Conservation (phyloP, 2,113 vertebrate genomes). For the Mustela nigripes region DNA sequence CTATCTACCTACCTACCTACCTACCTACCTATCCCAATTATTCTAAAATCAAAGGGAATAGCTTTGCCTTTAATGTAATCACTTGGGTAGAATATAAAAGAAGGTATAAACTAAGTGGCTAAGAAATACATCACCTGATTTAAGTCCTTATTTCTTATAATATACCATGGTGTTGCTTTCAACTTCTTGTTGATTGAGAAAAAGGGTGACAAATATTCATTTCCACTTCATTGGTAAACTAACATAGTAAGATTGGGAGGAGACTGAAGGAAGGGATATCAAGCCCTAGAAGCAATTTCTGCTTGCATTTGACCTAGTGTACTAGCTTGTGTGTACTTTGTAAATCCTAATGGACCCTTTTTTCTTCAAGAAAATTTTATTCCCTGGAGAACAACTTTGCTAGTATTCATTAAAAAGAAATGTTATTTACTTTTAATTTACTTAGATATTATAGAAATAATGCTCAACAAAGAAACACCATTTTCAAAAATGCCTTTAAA, state of each 20-base stretch:
- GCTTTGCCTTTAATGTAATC: slow-evolving; percentile 18
- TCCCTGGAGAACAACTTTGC: neutral
- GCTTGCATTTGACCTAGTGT: neutral
- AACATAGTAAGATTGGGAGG: neutral
- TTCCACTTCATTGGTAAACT: neutral
- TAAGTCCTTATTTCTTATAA: slow-evolving; percentile 22
- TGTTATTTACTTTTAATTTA: slow-evolving; percentile 45
- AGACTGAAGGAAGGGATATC: neutral
- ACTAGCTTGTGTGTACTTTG: neutral
- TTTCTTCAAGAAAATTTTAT: neutral
- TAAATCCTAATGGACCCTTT: neutral
- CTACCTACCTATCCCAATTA: neutral
- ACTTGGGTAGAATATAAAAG: neutral
- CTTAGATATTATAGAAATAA: slow-evolving; percentile 21
- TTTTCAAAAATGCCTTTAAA: slow-evolving; percentile 45
- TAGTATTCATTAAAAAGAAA: neutral
- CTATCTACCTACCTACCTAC: neutral
- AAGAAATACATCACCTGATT: neutral
- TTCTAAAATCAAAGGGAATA: neutral
- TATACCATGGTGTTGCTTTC: neutral
- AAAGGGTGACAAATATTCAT: slow-evolving; percentile 1
- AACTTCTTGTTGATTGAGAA: slow-evolving; percentile 38
- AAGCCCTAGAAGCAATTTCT: neutral
- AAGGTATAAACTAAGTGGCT: neutral
- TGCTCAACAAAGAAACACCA: neutral